Evolutionary conservation across 2,888 invertebrate species (phyloP).

Genomic region (Koerneria pararmatus): DNA sequence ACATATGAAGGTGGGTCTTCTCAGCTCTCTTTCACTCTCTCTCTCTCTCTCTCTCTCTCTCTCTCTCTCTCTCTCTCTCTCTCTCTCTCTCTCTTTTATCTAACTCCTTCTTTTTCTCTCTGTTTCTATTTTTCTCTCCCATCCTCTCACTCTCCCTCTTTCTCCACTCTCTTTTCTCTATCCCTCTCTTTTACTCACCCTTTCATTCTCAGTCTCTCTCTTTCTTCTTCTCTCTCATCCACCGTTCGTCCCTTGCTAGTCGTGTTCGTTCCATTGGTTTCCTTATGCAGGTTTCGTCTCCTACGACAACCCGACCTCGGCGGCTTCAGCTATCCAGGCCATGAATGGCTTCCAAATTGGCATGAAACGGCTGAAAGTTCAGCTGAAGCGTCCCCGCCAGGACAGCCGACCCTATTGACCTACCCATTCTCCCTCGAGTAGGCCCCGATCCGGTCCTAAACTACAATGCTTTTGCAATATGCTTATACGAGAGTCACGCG

Average conservation of each 20-base stretch:
- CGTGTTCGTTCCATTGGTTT: no score
- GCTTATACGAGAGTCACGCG: no score
- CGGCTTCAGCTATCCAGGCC: slow-evolving; percentile 95
- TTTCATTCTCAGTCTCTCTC: not conserved
- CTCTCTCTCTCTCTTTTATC: no score
- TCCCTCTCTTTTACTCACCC: not conserved
- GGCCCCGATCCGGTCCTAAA: no score
- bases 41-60: no score
- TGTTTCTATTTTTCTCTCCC: no score
- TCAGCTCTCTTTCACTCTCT: no score
- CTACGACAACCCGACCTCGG: slow-evolving; percentile 95
- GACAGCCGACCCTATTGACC: slow-evolving; percentile 62
- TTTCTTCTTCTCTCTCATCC: not conserved
- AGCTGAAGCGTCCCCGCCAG: slow-evolving; percentile 96
- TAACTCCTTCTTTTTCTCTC: no score
- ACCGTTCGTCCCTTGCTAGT: slow-evolving; percentile 1
- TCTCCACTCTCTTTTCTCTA: not conserved
- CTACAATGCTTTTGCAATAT: no score
- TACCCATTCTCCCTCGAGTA: not conserved
- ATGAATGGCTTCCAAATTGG: slow-evolving; percentile 99
- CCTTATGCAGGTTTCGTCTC: slow-evolving; percentile 84
- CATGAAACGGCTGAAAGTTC: slow-evolving; percentile 99
- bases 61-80: no score
- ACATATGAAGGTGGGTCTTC: no score
- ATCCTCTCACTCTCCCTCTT: not conserved